Evolutionary conservation across 2,888 invertebrate species (phyloP).

Genomic region (Protophormia terraenovae): DNA sequence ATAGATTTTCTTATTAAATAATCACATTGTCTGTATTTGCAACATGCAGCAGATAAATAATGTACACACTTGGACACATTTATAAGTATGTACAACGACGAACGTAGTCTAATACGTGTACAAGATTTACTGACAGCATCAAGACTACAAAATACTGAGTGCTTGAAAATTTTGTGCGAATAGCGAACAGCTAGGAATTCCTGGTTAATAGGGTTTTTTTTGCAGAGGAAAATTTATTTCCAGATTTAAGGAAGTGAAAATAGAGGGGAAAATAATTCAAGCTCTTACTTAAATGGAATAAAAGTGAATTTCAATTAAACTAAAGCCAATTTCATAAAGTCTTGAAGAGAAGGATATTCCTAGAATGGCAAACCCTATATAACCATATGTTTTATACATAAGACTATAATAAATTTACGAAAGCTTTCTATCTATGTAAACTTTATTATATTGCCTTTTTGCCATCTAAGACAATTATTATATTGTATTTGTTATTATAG

Average conservation of each 20-base stretch:
- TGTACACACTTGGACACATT: slow-evolving; percentile 1
- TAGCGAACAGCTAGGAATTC: slow-evolving; percentile 27
- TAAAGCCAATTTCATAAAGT: too few species aligned
- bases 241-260: too few species aligned
- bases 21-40: slow-evolving; percentile 51
- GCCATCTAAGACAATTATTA: slow-evolving; percentile 22
- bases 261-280: too few species aligned
- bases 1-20: slow-evolving; percentile 57
- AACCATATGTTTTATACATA: not conserved
- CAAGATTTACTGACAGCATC: slow-evolving; percentile 48
- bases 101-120: slow-evolving; percentile 11
- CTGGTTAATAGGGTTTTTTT: slow-evolving; percentile 21
- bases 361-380: not conserved
- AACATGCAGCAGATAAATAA: slow-evolving; percentile 24
- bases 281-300: too few species aligned
- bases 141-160: slow-evolving; percentile 34
- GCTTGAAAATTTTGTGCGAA: slow-evolving; percentile 13
- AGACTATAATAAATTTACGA: not conserved
- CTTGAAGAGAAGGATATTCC: too few species aligned
- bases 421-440: slow-evolving; percentile 6
- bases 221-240: not conserved
- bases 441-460: slow-evolving; percentile 22
- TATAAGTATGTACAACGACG: not conserved
- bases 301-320: too few species aligned
- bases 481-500: not conserved